A percentile compares a stretch with the other conserved stretches of the same genome.
Evolutionary conservation across 1,140 invertebrate genomes (phyloP).

Genomic region (Sesamia nonagrioides): DNA sequence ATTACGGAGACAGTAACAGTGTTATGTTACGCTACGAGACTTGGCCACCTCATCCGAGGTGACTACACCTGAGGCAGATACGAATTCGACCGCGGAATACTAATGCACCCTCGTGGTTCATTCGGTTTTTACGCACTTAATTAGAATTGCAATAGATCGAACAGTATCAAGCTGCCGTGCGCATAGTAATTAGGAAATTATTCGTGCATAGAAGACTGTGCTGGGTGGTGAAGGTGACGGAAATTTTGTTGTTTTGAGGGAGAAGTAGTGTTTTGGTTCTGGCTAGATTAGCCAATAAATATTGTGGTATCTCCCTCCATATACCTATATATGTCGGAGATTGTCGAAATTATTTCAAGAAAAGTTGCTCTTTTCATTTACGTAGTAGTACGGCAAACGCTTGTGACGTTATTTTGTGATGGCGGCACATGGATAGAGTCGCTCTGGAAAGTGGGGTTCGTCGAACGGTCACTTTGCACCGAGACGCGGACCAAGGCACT

Average conservation of each 20-base stretch:
- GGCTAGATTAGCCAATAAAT: no score
- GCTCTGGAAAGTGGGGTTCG: no score
- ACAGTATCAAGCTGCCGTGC: slow-evolving; percentile 12
- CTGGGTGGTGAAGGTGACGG: background rate
- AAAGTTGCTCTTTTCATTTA: no score
- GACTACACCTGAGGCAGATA: slow-evolving; percentile 43
- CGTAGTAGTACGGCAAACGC: no score
- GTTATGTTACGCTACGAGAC: slow-evolving; percentile 43
- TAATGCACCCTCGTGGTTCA: slow-evolving; percentile 11
- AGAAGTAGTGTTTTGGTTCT: no score
- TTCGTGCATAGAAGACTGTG: background rate
- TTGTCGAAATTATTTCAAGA: no score
- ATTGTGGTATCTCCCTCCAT: no score
- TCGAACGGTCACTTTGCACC: no score
- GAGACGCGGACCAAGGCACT: no score
- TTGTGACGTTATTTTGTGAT: no score
- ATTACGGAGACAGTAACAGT: slow-evolving; percentile 43
- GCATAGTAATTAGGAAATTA: slow-evolving; percentile 20
- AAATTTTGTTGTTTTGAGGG: background rate
- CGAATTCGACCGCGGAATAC: slow-evolving; percentile 39
- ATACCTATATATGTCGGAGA: no score
- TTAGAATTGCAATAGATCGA: slow-evolving; percentile 42
- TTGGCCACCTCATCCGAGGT: slow-evolving; percentile 12
- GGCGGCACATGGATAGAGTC: no score
- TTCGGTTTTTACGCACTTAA: slow-evolving; percentile 36